Conservation (phyloP, 2,113 vertebrate genomes). For the Notiomystis cincta region DNA sequence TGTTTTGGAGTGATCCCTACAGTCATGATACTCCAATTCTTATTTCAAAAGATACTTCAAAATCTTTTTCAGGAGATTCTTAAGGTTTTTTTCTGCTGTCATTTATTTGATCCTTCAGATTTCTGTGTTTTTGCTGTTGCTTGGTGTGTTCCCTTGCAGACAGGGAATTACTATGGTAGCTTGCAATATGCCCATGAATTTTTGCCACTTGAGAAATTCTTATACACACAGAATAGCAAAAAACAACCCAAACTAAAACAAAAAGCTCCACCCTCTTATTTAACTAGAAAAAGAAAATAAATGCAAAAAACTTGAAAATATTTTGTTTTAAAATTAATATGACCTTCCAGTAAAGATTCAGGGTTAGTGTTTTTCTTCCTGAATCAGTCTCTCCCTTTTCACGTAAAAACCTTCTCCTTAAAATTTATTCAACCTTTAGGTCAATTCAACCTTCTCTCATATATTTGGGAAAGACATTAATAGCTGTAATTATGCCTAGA, state of each 20-base stretch:
- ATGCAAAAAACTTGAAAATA: neutral
- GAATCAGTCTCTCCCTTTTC: neutral
- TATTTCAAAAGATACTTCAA: neutral
- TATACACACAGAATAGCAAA: neutral
- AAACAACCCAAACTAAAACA: fast-evolving
- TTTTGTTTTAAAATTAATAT: neutral
- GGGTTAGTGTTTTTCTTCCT: neutral
- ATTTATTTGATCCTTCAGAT: neutral
- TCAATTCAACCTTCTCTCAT: neutral
- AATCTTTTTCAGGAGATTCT: neutral
- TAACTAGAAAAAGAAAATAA: neutral
- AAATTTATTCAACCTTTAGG: neutral
- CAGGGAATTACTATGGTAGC: neutral
- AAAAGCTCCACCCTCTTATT: neutral
- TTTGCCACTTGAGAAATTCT: neutral
- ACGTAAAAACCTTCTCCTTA: neutral
- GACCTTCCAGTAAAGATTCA: neutral
- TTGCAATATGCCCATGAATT: neutral
- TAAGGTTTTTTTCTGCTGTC: neutral
- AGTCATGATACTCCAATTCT: neutral
- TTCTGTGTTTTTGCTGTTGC: neutral
- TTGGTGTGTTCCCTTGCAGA: neutral
- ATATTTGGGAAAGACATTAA: neutral
- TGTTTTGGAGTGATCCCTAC: neutral
- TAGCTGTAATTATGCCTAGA: neutral